Base-by-base conservation (phyloP, 2,797 vertebrate species). In the Sebastes paucispinis region DNA sequence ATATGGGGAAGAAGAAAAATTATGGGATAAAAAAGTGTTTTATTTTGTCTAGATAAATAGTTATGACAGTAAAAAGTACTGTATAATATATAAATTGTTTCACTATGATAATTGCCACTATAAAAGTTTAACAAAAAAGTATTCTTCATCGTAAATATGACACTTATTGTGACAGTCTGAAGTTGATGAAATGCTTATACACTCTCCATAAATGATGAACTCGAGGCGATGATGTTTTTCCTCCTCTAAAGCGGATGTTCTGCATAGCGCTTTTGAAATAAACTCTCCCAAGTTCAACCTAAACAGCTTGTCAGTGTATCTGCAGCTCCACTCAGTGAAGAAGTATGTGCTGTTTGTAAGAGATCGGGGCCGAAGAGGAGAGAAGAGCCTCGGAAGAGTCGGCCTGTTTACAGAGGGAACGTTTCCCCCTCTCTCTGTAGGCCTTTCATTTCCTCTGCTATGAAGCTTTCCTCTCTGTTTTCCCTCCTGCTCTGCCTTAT, bases 391-490 rank as follows among this genome's bases (percentile, higher is more conserved):
- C 52, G 59, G 78, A 75, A 75, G 47, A 77, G 62, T 55, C 2
- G 2, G 29, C 32, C 55, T 88, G 88, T 90, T 92, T 87, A 79
- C 79, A 85, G 82, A 88, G 69, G 60, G 75, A 87, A 77, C 43
- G 24, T 73, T 76, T 64, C 55, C 71, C 79, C 75, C 39, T 43
- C 39, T 69, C 86, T 81, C 57, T 66, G 72, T 25, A 57, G 31
- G 43, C 20, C 65, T 80, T 91, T 93, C 85, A 93, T 92, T 94
- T 92, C 88, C 88, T 93, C 84, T 77, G 50, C 77, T 71, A 54
- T 77, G 72, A 59, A 84, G 54, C 76, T 70, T 32, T 58, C 31
- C 60, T 54, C 16, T 66, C 39, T 34, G 18, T 79, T 63, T 75
- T 34, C 10, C 29, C 29, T 4, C 27, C 43, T 59, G 7, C 57